Conservation (phyloP, 2,888 invertebrate genomes). For the Drosophila mimetica region DNA sequence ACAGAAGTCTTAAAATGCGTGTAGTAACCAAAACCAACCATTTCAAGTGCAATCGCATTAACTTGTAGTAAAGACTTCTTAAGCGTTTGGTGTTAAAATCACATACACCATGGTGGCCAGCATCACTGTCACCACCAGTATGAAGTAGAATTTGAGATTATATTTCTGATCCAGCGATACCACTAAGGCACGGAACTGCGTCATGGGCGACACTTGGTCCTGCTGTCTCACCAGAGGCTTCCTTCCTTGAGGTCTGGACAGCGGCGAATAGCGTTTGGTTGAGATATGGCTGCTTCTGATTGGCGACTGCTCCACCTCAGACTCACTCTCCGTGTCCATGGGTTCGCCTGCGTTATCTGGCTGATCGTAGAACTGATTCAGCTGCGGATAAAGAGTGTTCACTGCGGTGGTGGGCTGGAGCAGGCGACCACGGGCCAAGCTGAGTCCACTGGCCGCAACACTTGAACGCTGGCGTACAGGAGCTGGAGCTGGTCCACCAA, state of each 20-base stretch:
- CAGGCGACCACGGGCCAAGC: conserved; percentile 43
- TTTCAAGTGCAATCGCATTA: not conserved
- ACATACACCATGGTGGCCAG: conserved; percentile 76
- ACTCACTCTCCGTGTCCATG: conserved; percentile 63
- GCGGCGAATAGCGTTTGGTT: conserved; percentile 42
- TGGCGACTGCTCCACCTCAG: conserved; percentile 36
- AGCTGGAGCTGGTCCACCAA: conserved; percentile 14
- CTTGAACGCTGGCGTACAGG: conserved; percentile 16
- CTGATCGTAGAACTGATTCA: conserved; percentile 63
- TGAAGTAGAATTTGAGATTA: conserved; percentile 76
- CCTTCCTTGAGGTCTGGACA: conserved; percentile 49
- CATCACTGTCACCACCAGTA: conserved; percentile 61
- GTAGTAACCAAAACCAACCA: conserved; percentile 2
- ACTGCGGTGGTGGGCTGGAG: conserved; percentile 59
- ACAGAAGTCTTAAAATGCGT: not conserved
- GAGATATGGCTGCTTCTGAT: conserved; percentile 50
- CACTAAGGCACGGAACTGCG: conserved; percentile 68
- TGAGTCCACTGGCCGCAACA: conserved; percentile 21
- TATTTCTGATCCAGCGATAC: conserved; percentile 76
- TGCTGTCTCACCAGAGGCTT: conserved; percentile 5
- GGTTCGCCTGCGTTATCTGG: conserved; percentile 12
- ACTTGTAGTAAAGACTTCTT: no score
- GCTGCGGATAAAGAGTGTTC: conserved; percentile 60
- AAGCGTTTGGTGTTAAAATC: conserved; percentile 57
- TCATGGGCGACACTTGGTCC: conserved; percentile 25